Conservation (phyloP, 2,113 vertebrate genomes). For the Felis catus region DNA sequence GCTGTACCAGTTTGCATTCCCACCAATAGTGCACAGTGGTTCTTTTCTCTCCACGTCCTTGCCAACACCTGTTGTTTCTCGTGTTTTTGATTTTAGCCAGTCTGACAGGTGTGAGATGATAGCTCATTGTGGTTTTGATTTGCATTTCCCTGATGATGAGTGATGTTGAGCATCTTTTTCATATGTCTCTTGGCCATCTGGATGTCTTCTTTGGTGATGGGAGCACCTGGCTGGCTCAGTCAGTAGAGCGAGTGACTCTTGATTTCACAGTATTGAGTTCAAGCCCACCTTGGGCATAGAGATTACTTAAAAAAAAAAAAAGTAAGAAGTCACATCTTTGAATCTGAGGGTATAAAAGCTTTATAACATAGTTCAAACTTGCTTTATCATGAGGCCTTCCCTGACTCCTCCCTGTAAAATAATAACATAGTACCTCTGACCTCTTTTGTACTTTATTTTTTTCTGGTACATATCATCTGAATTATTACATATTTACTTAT, state of each 20-base stretch:
- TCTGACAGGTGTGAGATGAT: background rate
- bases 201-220: background rate
- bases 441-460: conserved; percentile 25
- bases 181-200: background rate
- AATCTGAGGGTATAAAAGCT: background rate
- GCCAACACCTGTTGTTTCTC: background rate
- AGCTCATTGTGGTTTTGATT: background rate
- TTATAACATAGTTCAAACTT: background rate
- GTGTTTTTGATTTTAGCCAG: background rate
- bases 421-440: background rate
- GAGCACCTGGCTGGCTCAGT: background rate
- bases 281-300: background rate
- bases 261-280: background rate
- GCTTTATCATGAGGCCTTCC: background rate
- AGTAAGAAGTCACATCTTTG: conserved; percentile 5
- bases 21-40: background rate
- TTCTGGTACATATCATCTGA: background rate
- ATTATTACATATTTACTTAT: background rate
- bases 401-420: background rate
- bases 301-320: background rate
- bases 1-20: background rate
- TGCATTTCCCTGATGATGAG: background rate
- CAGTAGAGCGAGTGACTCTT: background rate
- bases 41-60: background rate
- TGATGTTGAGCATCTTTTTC: background rate